phyloP scores from a whole-genome alignment of 2,113 vertebrate species.

The Silurus glanis region DNA sequence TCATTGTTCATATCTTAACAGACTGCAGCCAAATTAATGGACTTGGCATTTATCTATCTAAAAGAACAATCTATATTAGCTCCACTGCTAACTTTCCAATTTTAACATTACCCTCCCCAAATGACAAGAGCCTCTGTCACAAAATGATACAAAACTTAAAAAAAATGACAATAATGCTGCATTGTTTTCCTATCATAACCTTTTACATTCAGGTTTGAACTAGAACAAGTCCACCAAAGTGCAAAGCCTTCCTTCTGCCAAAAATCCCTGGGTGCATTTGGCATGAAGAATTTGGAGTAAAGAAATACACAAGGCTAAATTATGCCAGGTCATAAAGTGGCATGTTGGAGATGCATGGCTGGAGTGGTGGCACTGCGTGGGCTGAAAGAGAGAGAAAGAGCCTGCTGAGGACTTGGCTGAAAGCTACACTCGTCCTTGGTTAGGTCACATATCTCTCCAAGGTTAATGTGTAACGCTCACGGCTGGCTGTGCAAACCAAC shows the following conservation, averaged over 20 bases:
- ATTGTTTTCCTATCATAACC: slow-evolving; percentile 35
- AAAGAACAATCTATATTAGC: slow-evolving; percentile 15
- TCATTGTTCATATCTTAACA: background rate
- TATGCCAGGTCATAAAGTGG: slow-evolving; percentile 38
- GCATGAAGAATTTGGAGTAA: slow-evolving; percentile 30
- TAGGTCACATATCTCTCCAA: slow-evolving; percentile 46
- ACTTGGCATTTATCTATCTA: background rate
- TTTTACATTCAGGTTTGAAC: slow-evolving; percentile 32
- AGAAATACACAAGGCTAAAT: slow-evolving; percentile 42
- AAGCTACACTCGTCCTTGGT: slow-evolving; percentile 46
- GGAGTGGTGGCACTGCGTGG: background rate
- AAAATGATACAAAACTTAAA: slow-evolving; percentile 32
- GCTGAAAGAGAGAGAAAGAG: slow-evolving; percentile 10
- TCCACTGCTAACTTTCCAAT: background rate
- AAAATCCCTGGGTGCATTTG: slow-evolving; percentile 35
- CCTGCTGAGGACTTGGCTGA: slow-evolving; percentile 23
- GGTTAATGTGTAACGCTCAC: slow-evolving; percentile 53
- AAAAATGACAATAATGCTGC: slow-evolving; percentile 26
- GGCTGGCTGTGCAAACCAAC: slow-evolving; percentile 43
- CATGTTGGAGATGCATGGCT: slow-evolving; percentile 34
- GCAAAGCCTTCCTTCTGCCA: slow-evolving; percentile 30
- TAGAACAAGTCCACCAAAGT: slow-evolving; percentile 38
- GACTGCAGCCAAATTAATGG: background rate
- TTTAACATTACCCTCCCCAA: background rate
- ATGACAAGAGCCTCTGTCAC: background rate